These are phyloP conservation scores for Caloenas nicobarica DNA, from an alignment of 2,113 vertebrate species.

Conservation along the genomic window DNA sequence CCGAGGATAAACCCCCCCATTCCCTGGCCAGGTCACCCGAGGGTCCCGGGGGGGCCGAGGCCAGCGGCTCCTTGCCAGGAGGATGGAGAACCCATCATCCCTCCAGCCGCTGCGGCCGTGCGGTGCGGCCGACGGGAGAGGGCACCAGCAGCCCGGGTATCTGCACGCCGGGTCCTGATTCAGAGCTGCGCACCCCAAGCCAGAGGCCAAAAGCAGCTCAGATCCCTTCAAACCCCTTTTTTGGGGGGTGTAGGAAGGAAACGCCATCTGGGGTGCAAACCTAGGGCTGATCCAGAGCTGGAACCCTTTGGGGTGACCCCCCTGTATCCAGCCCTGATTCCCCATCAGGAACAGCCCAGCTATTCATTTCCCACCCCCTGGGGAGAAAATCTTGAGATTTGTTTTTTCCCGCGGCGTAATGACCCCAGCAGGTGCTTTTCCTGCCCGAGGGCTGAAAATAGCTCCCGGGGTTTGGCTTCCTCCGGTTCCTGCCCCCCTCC, in stretches of 20 bases:
- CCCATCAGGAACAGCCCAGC: not conserved
- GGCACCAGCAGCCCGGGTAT: conserved; percentile 10
- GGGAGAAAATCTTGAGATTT: not conserved
- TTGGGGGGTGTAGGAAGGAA: rapidly evolving
- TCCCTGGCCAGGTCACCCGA: not conserved
- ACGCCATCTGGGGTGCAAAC: rapidly evolving
- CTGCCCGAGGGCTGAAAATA: conserved; percentile 9
- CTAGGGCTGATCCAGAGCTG: not conserved
- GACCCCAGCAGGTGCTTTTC: conserved; percentile 55
- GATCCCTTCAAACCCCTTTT: not conserved
- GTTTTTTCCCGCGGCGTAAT: conserved; percentile 25
- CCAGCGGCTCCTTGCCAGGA: rapidly evolving
- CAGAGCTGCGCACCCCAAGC: rapidly evolving
- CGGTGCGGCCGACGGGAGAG: not conserved
- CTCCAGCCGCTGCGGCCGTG: not conserved
- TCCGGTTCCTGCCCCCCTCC: not conserved
- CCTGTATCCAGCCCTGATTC: not conserved
- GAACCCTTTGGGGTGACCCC: not conserved
- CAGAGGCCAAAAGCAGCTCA: not conserved
- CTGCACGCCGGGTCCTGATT: rapidly evolving
- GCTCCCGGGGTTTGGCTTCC: conserved; percentile 37
- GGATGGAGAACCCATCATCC: not conserved
- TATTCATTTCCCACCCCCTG: not conserved
- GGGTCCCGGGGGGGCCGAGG: not conserved
- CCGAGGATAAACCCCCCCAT: not conserved